Conservation (phyloP, 2,888 invertebrate genomes). For the Masnerella sp. region DNA sequence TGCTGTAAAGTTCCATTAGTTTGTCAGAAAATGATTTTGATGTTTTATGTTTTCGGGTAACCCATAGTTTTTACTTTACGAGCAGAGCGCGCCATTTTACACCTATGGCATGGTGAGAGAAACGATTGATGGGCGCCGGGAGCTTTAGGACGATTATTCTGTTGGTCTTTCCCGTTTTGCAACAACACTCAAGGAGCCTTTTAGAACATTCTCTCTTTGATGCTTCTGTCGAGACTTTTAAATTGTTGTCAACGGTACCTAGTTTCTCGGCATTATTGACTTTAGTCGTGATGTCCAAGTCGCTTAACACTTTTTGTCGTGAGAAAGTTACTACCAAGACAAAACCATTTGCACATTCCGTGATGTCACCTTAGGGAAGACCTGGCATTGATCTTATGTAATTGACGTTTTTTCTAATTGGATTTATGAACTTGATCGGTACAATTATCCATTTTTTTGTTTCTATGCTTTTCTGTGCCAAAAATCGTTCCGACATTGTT, state of each 20-base stretch:
- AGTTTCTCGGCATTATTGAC: conserved; percentile 2
- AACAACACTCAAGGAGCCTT: conserved; percentile 13
- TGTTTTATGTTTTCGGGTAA: conserved; percentile 6
- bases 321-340: neutral
- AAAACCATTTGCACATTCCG: neutral
- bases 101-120: neutral
- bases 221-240: conserved; percentile 5
- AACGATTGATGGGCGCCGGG: conserved; percentile 6
- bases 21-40: conserved; percentile 1
- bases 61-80: conserved; percentile 4
- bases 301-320: neutral
- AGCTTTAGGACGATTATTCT: conserved; percentile 20
- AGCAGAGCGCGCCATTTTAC: neutral
- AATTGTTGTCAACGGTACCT: neutral
- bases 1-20: neutral
- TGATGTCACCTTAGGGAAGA: too few relatives aligned
- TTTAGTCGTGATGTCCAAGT: conserved; percentile 1
- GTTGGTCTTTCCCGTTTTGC: conserved; percentile 9
- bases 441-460: too few relatives aligned
- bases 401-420: neutral
- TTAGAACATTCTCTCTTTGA: conserved; percentile 6
- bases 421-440: too few relatives aligned
- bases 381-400: too few relatives aligned
- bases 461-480: too few relatives aligned
- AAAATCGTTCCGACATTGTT: too few relatives aligned